Evolutionary conservation across 2,113 vertebrate genomes (phyloP).

Genomic region (Sinocyclocheilus rhinocerous): DNA sequence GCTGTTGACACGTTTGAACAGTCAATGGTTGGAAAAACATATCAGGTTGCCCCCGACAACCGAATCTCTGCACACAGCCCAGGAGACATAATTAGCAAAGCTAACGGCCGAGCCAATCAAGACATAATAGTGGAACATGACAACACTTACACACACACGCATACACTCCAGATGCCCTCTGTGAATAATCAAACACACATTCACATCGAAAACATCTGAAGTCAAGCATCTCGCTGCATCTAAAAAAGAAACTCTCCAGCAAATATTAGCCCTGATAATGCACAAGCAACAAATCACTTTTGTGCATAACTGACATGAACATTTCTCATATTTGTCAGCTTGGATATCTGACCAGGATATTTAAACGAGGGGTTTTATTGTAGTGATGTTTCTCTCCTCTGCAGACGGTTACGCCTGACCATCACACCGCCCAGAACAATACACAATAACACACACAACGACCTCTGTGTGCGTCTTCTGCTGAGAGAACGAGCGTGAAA

Average conservation of each 20-base stretch:
- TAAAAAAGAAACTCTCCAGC: background rate
- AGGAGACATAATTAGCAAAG: conserved; percentile 52
- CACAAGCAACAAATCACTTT: background rate
- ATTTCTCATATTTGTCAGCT: background rate
- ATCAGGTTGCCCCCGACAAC: conserved; percentile 66
- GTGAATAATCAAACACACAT: conserved; percentile 3
- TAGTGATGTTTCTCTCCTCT: background rate
- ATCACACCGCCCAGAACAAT: conserved; percentile 46
- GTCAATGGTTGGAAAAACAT: conserved; percentile 57
- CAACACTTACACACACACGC: conserved; percentile 28
- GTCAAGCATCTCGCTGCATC: background rate
- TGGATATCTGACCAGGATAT: background rate
- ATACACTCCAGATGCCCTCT: background rate
- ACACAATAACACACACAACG: conserved; percentile 48
- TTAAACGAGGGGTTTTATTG: background rate
- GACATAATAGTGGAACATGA: conserved; percentile 8
- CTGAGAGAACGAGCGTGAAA: background rate
- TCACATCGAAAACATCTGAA: conserved; percentile 13
- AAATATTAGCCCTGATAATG: background rate
- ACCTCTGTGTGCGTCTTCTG: conserved; percentile 13
- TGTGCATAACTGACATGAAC: background rate
- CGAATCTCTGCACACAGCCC: conserved; percentile 52
- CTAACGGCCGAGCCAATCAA: conserved; percentile 28
- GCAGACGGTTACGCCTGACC: conserved; percentile 23
- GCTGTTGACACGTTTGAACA: conserved; percentile 11